Percentiles rank a stretch among this genome's conserved stretches.
phyloP scores from a whole-genome alignment of 2,113 vertebrate genomes.

The Cebus imitator region DNA sequence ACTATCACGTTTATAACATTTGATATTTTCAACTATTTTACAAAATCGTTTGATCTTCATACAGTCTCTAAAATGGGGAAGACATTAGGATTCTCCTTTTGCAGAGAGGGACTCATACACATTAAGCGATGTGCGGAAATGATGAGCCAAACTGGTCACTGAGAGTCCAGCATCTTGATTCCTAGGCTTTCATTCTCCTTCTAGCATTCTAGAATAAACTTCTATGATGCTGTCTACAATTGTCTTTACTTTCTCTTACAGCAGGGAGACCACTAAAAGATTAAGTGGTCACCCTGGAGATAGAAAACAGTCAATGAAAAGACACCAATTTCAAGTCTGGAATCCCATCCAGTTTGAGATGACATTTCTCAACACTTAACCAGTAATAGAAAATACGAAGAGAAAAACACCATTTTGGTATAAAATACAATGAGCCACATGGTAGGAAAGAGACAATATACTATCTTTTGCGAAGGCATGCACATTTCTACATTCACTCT shows the following conservation, averaged over 20 bases:
- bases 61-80: not conserved
- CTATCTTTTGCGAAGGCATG: too few relatives aligned
- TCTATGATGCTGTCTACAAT: not conserved
- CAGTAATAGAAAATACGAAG: not conserved
- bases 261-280: not conserved
- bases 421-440: not conserved
- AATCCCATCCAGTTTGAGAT: not conserved
- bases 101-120: not conserved
- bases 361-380: not conserved
- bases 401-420: not conserved
- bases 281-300: not conserved
- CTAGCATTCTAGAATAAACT: not conserved
- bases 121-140: not conserved
- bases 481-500: accelerated
- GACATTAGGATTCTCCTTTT: not conserved
- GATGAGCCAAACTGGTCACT: not conserved
- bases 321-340: not conserved
- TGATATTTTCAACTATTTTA: not conserved
- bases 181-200: not conserved
- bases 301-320: not conserved
- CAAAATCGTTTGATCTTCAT: not conserved
- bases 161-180: not conserved
- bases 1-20: not conserved
- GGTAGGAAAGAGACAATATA: too few relatives aligned
- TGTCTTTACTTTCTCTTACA: too few relatives aligned